Evolutionary conservation across 2,113 vertebrate species (phyloP), one percentile per base, ranked within the genome.

Genomic region (Colius striatus): DNA sequence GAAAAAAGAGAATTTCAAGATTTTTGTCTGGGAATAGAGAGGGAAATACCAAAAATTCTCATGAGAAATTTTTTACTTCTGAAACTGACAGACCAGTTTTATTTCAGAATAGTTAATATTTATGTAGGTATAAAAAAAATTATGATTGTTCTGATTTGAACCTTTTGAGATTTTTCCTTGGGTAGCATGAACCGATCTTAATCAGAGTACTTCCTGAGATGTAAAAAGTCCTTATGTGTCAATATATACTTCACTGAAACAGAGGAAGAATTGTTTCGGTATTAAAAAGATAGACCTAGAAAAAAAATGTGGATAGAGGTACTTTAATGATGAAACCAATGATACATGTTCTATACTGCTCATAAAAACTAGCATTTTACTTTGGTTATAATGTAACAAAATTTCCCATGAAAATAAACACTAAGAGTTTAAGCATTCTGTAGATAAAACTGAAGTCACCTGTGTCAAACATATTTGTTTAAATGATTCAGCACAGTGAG

Each of bases 121-220:
- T 83, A 11, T 73, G 20, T 71, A 86, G 74, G 27, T 16, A 47
- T 80, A 29, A 76, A 81, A 50, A 87, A 84, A 16, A 6, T 3
- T 22, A 34, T 17, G 4, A 62, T 54, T 66, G n/a, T 61, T 87
- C 62, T 73, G n/a, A 36, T 82, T 50, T 62, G 22, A 89, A 47
- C 6, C 74, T 92, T 91, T 91, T 47, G 51, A 94, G 60, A 83
- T 57, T 92, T 66, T 26, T 66, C 61, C 36, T 91, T 92, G 47
- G 30, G 36, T 73, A 74, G 5, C 32, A 83, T 20, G 45, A 88
- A 48, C 55, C 22, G n/a, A 80, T 87, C 60, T 73, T 83, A 70
- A 80, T 77, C 13, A 0, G 16, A 73, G 17, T 43, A 80, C 11
- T 80, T 93, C 26, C 62, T 71, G 68, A 86, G 22, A n/a, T 85